Base-by-base conservation (phyloP, 1,140 invertebrate genomes). In the Mya arenaria region DNA sequence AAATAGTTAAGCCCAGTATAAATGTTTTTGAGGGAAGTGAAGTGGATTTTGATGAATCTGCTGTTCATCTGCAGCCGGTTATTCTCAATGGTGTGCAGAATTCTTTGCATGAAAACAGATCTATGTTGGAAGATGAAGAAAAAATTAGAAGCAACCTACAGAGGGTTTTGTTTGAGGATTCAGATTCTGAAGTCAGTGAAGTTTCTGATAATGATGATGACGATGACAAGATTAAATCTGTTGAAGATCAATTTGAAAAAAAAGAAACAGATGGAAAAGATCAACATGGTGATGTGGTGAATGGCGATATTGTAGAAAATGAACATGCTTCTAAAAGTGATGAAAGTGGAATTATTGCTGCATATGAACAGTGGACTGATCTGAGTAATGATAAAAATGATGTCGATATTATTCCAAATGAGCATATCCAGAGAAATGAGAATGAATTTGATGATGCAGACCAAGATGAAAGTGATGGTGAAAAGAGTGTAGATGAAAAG, bases 71-170 rank as follows among this genome's bases (percentile, higher is more conserved):
- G 5, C 30, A 69, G 36, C 77, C 77, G 36, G 63, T 80, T 25
- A 80, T 80, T 25, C 71, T 56, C 44, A 66, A 30, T 80, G 68
- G 58, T 15, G 68, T 65, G 52, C 37, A 41, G 36, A 71, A 71
- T 32, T 71, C 77, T 6, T 71, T 80, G n/a, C 48, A 80, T 44
- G 41, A 80, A 23, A 80, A 80, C 58, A 80, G 77, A 41, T 71
- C 77, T 19, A 69, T 80, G 65, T 30, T 80, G n/a, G 77, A 80
- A 32, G 66, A 80, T 32, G 77, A 80, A 44, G 77, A 56, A 13
- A n/a, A 58, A 8, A 80, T 80, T 39, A 39, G 77, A 34, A 80
- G 44, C 68, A 80, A 80, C 23, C 48, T 80, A 37, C 63, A 80
- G 34, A 80, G 52, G 48, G 77, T 80, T 71, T 30, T 68, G 37